These are phyloP conservation scores for Arnoldichthys spilopterus DNA, from an alignment of 2,797 vertebrate species.

Conservation along the genomic window DNA sequence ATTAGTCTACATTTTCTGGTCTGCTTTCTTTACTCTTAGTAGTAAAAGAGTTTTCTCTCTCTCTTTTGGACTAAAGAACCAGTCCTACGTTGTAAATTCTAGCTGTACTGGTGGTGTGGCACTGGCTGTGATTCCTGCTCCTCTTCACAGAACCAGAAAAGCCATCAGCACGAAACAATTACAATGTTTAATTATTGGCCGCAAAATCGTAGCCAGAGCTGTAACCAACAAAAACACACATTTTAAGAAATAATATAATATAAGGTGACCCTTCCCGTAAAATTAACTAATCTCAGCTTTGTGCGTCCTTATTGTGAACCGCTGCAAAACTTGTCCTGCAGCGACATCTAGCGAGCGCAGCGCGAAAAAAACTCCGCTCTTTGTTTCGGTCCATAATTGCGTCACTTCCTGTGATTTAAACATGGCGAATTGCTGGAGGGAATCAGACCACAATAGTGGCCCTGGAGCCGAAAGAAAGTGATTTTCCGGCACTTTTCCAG, in stretches of 20 bases:
- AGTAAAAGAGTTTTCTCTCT: neutral
- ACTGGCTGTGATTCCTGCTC: neutral
- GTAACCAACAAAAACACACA: neutral
- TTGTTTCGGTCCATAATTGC: slow-evolving; percentile 22
- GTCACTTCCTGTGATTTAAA: slow-evolving; percentile 59
- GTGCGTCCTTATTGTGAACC: neutral
- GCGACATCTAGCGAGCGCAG: slow-evolving; percentile 32
- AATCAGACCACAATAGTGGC: neutral
- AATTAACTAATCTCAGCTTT: neutral
- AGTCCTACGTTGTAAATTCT: neutral
- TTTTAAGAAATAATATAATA: neutral
- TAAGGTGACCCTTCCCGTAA: neutral
- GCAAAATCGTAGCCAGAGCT: neutral
- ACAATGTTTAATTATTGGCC: neutral
- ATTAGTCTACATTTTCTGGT: neutral
- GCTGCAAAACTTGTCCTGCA: neutral
- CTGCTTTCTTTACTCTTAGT: neutral
- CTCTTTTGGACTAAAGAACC: neutral
- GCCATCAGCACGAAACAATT: neutral
- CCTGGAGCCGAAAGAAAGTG: slow-evolving; percentile 25
- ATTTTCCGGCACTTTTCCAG: slow-evolving; percentile 4
- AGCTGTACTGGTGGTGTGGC: neutral
- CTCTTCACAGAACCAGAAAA: neutral
- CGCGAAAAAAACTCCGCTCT: neutral
- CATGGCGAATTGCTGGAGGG: slow-evolving; percentile 51